Evolutionary conservation across 2,113 vertebrate species (phyloP), one percentile per base, ranked within the genome.

Genomic region (Rhombomys opimus): DNA sequence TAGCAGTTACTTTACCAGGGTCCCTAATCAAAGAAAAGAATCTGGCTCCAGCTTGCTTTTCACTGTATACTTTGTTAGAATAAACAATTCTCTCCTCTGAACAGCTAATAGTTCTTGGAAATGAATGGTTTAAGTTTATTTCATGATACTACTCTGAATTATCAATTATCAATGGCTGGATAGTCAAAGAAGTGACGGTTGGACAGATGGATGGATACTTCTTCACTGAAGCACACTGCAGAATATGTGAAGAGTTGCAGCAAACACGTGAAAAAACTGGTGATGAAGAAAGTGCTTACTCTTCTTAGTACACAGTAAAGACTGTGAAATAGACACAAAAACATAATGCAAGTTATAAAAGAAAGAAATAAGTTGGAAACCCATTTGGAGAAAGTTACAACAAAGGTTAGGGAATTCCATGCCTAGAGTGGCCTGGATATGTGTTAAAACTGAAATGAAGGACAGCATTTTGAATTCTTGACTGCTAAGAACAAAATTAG

Each of bases 401-500:
- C 38, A n/a, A 92, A 8, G 61, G 35, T 15, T 57, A 57, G 13
- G 25, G 9, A 76, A 80, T 41, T 68, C 23, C 52, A 10, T 54
- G 2, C 27, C 27, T 1, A 17, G 22, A 35, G 13, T 15, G 59
- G 87, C 18, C 54, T 75, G 35, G 13, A 46, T 18, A 35, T 52
- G 52, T 27, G 46, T 27, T 67, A 4, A 54, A 54, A 22, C 84
- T 61, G 82, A 92, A 87, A 68, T 17, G 0, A 1, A 91, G 54
- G 1, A n/a, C 86, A 6, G n/a, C 59, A 52, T 90, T 95, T 73
- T 78, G 15, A 94, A 35, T 22, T 25, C 7, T 20, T 84, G 22
- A 82, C 88, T 57, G 67, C 75, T 68, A n/a, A 92, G 92, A 82
- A 67, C 25, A 85, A 84, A 87, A 84, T 38, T 61, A 59, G 30